Conservation (phyloP, 1,140 invertebrate genomes). For the Microplitis demolitor region DNA sequence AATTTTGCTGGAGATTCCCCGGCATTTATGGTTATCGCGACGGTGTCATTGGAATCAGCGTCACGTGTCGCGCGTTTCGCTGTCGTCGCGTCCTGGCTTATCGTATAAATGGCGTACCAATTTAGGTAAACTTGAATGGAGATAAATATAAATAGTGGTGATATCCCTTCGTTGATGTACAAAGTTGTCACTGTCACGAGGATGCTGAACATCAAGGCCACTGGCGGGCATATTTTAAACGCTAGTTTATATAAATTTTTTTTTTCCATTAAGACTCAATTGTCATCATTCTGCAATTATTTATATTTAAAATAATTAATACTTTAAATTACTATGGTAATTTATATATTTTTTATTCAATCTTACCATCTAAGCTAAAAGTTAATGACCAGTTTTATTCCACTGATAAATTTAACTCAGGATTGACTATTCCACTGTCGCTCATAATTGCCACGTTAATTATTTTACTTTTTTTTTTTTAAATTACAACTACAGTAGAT, state of each 20-base stretch:
- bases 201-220: constrained; percentile 29
- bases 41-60: background rate
- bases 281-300: background rate
- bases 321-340: too few relatives aligned
- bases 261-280: background rate
- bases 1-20: constrained; percentile 3
- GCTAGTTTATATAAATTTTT: background rate
- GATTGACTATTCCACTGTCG: background rate
- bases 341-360: too few relatives aligned
- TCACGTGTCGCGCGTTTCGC: constrained; percentile 19
- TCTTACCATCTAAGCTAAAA: too few relatives aligned
- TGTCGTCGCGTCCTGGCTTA: constrained; percentile 37
- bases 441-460: background rate
- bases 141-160: constrained; percentile 42
- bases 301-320: too few relatives aligned
- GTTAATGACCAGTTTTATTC: too few relatives aligned
- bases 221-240: constrained; percentile 22
- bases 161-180: constrained; percentile 40
- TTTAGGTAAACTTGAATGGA: constrained; percentile 46
- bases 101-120: constrained; percentile 44
- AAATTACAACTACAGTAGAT: background rate
- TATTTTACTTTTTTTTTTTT: background rate
- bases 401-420: too few relatives aligned
- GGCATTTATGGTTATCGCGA: constrained; percentile 11
- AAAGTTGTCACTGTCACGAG: constrained; percentile 32